Evolutionary conservation across 2,888 invertebrate genomes (phyloP).

Genomic region (Cacoxenus indagator): DNA sequence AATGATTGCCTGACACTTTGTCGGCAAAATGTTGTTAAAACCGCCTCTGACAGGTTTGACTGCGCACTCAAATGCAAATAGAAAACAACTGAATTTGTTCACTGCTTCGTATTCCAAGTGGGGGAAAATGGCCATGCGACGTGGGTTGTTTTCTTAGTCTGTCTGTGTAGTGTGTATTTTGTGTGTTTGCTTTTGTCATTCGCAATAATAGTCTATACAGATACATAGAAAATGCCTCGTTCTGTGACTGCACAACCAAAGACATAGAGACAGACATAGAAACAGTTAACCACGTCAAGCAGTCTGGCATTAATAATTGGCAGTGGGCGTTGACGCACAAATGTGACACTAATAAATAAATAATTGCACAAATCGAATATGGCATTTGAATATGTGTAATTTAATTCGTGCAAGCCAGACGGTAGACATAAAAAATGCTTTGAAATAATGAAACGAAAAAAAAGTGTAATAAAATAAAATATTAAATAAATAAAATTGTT

Average conservation of each 20-base stretch:
- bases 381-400: background rate
- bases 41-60: background rate
- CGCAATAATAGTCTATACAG: background rate
- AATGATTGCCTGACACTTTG: background rate
- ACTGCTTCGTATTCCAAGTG: background rate
- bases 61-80: background rate
- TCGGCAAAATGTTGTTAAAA: background rate
- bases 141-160: background rate
- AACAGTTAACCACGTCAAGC: background rate
- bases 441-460: background rate
- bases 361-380: background rate
- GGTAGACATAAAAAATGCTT: background rate
- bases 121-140: background rate
- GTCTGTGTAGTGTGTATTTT: background rate
- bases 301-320: conserved; percentile 11
- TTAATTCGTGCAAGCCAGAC: background rate
- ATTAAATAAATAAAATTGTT: too few relatives aligned
- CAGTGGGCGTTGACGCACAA: conserved; percentile 4
- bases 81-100: background rate
- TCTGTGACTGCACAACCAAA: background rate
- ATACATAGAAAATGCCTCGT: background rate
- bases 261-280: background rate
- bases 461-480: background rate
- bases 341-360: conserved; percentile 17
- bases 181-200: background rate